These are phyloP conservation scores for Cololabis saira DNA, from an alignment of 2,113 vertebrate genomes.

Conservation along the genomic window DNA sequence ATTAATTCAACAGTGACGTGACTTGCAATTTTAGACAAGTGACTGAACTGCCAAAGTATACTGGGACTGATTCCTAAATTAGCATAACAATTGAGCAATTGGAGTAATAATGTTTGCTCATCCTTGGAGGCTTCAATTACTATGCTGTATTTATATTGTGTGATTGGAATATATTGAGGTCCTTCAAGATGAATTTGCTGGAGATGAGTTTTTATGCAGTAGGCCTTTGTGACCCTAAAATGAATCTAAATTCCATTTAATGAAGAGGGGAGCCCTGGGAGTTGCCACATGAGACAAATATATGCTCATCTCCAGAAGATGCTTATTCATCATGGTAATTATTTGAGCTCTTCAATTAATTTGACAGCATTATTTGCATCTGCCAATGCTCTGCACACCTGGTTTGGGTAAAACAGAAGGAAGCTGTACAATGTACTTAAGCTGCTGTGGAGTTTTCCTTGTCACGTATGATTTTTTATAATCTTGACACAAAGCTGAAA, in stretches of 20 bases:
- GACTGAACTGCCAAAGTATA: constrained; percentile 56
- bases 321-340: constrained; percentile 70
- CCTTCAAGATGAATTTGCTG: constrained; percentile 70
- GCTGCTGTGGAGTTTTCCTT: constrained; percentile 15
- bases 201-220: constrained; percentile 64
- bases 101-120: constrained; percentile 71
- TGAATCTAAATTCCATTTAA: constrained; percentile 72
- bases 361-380: constrained; percentile 74
- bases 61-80: constrained; percentile 66
- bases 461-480: constrained; percentile 12
- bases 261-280: constrained; percentile 50
- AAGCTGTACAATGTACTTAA: constrained; percentile 42
- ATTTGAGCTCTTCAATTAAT: constrained; percentile 72
- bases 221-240: constrained; percentile 61
- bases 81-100: constrained; percentile 76
- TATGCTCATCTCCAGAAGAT: constrained; percentile 56
- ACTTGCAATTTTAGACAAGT: constrained; percentile 53
- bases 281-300: constrained; percentile 65
- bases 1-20: constrained; percentile 54
- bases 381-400: constrained; percentile 60
- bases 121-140: constrained; percentile 72
- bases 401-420: constrained; percentile 34
- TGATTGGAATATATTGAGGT: constrained; percentile 65
- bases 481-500: not conserved
- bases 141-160: constrained; percentile 73